Evolutionary conservation across 2,113 vertebrate species (phyloP).

Genomic region (Paracanthobrama guichenoti): DNA sequence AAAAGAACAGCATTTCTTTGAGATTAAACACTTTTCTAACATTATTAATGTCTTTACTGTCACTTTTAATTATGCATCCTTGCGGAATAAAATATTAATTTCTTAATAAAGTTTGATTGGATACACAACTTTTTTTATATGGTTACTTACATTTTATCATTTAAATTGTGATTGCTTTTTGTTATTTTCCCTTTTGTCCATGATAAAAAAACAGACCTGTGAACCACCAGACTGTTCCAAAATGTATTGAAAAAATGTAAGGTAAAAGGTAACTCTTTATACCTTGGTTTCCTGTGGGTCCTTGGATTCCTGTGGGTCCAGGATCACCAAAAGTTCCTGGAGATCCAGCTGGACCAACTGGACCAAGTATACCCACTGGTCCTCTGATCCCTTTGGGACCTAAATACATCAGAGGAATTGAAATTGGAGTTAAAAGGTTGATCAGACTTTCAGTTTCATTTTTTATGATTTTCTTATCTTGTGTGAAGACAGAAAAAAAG

Average conservation of each 20-base stretch:
- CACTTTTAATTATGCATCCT: neutral
- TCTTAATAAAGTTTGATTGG: neutral
- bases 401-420: constrained; percentile 56
- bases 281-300: constrained; percentile 84
- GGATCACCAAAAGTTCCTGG: constrained; percentile 80
- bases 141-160: neutral
- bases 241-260: neutral
- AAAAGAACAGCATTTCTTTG: neutral
- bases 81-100: neutral
- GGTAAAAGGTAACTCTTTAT: neutral
- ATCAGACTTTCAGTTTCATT: neutral
- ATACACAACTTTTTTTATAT: neutral
- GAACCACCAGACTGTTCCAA: neutral
- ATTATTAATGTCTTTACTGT: no score
- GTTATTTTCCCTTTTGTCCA: neutral
- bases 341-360: constrained; percentile 75
- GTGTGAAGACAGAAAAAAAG: neutral
- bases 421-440: neutral
- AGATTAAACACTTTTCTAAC: neutral
- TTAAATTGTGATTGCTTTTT: neutral
- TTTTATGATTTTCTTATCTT: neutral
- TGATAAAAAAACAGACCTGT: neutral
- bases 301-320: constrained; percentile 80
- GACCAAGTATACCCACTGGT: constrained; percentile 79
- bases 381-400: constrained; percentile 85